Evolutionary conservation across 2,888 invertebrate species (phyloP).

Genomic region (Nemurella pictetii): DNA sequence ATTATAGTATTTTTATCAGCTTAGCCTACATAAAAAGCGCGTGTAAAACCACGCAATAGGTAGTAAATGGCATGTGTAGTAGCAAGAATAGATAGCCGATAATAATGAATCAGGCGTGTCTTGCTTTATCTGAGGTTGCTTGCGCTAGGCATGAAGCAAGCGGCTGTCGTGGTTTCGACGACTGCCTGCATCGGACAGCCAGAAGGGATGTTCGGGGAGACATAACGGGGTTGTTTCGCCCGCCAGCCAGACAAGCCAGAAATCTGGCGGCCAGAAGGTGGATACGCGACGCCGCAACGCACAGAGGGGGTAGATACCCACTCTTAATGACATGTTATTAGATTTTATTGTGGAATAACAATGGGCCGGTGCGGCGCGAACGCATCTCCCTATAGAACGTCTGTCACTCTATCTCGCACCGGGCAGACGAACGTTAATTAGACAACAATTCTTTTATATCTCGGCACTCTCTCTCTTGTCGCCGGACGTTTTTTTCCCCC

Average conservation of each 20-base stretch:
- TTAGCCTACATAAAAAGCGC: not conserved
- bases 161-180: not conserved
- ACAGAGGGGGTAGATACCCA: not conserved
- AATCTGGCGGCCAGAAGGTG: not conserved
- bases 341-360: conserved; percentile 13
- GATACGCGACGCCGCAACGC: not conserved
- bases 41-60: not conserved
- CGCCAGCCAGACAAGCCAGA: not conserved
- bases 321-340: conserved; percentile 7
- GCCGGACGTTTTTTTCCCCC: no score
- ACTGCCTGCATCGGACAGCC: no score
- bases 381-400: not conserved
- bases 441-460: not conserved
- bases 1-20: not conserved
- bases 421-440: not conserved
- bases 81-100: not conserved
- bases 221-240: no score
- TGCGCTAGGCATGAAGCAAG: not conserved
- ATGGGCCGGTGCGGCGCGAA: not conserved
- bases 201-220: not conserved
- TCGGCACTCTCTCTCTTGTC: no score
- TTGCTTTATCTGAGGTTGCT: not conserved
- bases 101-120: no score
- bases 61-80: not conserved
- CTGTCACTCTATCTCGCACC: not conserved